Conservation (phyloP, 2,797 vertebrate species). For the Carcharodon carcharias region DNA sequence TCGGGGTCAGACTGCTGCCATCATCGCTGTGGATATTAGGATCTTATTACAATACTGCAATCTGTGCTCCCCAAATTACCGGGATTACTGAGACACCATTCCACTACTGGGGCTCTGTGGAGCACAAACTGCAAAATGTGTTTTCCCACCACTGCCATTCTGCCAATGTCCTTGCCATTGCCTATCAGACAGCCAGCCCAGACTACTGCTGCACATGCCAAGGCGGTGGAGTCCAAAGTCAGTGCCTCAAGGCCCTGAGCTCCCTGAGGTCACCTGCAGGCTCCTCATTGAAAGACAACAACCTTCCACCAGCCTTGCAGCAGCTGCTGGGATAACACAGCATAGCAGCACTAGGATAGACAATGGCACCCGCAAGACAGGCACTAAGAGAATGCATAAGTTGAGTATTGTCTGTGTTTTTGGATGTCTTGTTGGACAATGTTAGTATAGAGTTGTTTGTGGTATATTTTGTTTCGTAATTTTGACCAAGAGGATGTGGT, state of each 20-base stretch:
- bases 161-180: not conserved
- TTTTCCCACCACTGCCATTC: not conserved
- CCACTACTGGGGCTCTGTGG: too few relatives aligned
- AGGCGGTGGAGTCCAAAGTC: not conserved
- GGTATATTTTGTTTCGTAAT: not conserved
- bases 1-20: too few relatives aligned
- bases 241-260: not conserved
- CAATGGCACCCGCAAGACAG: not conserved
- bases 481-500: not conserved
- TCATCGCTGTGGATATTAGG: too few relatives aligned
- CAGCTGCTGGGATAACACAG: too few relatives aligned
- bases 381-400: not conserved
- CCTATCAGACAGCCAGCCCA: not conserved
- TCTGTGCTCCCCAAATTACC: too few relatives aligned
- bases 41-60: too few relatives aligned
- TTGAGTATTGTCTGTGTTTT: not conserved
- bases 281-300: too few relatives aligned
- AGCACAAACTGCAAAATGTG: too few relatives aligned
- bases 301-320: too few relatives aligned
- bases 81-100: too few relatives aligned
- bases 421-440: too few relatives aligned
- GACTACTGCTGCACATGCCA: too few relatives aligned
- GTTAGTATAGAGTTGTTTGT: not conserved
- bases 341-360: not conserved
- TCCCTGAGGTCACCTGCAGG: not conserved